Conservation (phyloP, 2,797 vertebrate species). For the Oreortyx pictus region DNA sequence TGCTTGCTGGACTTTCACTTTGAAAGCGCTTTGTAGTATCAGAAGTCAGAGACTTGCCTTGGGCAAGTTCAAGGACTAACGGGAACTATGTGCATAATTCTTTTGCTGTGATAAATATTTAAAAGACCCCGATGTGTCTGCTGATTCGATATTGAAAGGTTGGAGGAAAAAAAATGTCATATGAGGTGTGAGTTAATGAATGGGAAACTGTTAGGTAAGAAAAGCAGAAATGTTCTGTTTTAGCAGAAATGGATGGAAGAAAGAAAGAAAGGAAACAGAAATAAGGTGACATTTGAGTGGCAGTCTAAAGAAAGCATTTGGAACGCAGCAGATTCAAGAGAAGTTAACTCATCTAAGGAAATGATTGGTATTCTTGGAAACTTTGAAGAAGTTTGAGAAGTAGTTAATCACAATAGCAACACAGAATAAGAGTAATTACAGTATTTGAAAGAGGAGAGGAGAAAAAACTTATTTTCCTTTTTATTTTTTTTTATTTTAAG, state of each 20-base stretch:
- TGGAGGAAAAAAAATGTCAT: neutral
- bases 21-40: neutral
- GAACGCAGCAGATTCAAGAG: slow-evolving; percentile 11
- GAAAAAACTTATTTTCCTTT: neutral
- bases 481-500: neutral
- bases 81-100: neutral
- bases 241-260: neutral
- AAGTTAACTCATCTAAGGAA: neutral
- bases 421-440: neutral
- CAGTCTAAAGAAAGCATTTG: slow-evolving; percentile 38
- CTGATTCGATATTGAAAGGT: neutral
- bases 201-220: neutral
- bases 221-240: neutral
- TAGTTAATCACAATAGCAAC: neutral
- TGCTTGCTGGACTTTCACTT: neutral
- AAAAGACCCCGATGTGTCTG: neutral
- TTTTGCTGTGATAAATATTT: neutral
- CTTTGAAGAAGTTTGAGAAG: neutral
- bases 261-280: neutral
- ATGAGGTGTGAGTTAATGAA: slow-evolving; percentile 5
- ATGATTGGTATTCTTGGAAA: slow-evolving; percentile 2
- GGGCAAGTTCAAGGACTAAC: neutral
- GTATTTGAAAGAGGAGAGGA: neutral
- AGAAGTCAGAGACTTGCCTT: neutral
- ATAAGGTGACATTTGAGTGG: slow-evolving; percentile 18